Evolutionary conservation across 2,888 invertebrate species (phyloP), one percentile per base, ranked within the genome.

Genomic region (Epinotia demarniana): DNA sequence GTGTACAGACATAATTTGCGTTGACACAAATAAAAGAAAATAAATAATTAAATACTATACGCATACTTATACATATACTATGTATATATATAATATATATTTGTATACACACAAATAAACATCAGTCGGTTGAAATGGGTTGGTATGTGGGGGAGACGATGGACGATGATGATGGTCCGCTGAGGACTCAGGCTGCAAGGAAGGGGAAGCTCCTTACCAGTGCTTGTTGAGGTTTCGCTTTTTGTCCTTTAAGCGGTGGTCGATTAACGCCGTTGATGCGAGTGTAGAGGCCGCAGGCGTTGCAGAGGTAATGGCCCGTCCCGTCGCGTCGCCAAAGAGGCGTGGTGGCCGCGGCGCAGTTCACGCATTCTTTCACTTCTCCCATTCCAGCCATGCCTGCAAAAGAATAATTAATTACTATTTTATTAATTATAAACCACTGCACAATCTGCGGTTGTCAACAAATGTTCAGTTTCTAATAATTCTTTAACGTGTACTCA

Each of bases 261-360:
- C 98, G 95, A 92, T 97, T 97, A 87, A 97, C 95, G 81, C 95
- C 95, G 89, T 96, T 95, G 90, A 95, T 95, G 87, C 95, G 94
- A 85, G 91, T 94, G 95, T 99, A 99, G 84, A 99, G 97, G 85
- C 99, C 99, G 95, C 99, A 99, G 81, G 99, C 99, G 95, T 99
- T 99, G 96, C 99, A 99, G 86, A 99, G 96, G 95, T 99, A 99
- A 95, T 99, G 99, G 80, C 99, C 99, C 85, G 98, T 99, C 91
- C 98, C 98, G 95, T 99, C 99, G 90, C 99, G 96, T 84, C 98
- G 95, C 99, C 99, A 99, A 79, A 99, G 95, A 60, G 99, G 99
- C 74, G 99, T 99, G 68, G 96, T 97, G 60, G 95, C 96, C 1
- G 99, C 99, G 78, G 96, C 95, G 90, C 99, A 99, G 94, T 99